A percentile compares a stretch with the other conserved stretches of the same genome.
Conservation (phyloP, 1,140 invertebrate species). For the Drosophila eugracilis region DNA sequence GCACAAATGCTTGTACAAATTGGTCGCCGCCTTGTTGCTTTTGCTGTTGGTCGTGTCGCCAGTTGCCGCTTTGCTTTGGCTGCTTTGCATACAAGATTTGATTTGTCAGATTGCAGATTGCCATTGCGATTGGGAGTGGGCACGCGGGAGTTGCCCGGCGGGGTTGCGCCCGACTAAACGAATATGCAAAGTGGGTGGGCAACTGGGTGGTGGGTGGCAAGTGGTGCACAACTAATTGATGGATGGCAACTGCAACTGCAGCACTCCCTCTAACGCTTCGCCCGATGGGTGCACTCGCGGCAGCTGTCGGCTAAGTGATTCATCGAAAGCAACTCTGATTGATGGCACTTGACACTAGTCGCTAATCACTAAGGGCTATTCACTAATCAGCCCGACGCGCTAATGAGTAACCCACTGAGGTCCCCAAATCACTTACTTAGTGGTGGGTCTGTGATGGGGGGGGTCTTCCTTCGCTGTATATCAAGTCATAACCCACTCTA, state of each 20-base stretch:
- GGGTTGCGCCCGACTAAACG: constrained; percentile 15
- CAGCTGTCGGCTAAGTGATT: constrained; percentile 33
- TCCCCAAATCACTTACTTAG: background rate
- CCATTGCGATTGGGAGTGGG: constrained; percentile 35
- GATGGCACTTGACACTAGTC: constrained; percentile 40
- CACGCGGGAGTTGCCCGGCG: constrained; percentile 25
- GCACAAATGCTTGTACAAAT: constrained; percentile 69
- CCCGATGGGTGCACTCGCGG: constrained; percentile 29
- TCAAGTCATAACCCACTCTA: background rate
- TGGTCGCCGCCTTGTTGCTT: constrained; percentile 63
- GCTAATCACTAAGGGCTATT: constrained; percentile 35
- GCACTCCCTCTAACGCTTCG: constrained; percentile 1
- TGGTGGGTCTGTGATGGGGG: background rate
- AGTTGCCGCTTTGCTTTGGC: constrained; percentile 18
- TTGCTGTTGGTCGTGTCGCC: constrained; percentile 10
- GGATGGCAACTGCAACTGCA: constrained; percentile 24
- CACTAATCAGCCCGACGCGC: constrained; percentile 23
- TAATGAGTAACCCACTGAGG: constrained; percentile 26
- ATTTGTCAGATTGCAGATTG: constrained; percentile 68
- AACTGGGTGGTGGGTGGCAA: constrained; percentile 5
- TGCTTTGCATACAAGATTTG: constrained; percentile 74
- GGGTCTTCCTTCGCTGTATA: background rate
- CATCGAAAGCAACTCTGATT: constrained; percentile 47
- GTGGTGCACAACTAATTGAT: constrained; percentile 53
- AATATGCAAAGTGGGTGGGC: constrained; percentile 24